phyloP scores from a whole-genome alignment of 1,140 invertebrate genomes.

The Polypedilum vanderplanki region DNA sequence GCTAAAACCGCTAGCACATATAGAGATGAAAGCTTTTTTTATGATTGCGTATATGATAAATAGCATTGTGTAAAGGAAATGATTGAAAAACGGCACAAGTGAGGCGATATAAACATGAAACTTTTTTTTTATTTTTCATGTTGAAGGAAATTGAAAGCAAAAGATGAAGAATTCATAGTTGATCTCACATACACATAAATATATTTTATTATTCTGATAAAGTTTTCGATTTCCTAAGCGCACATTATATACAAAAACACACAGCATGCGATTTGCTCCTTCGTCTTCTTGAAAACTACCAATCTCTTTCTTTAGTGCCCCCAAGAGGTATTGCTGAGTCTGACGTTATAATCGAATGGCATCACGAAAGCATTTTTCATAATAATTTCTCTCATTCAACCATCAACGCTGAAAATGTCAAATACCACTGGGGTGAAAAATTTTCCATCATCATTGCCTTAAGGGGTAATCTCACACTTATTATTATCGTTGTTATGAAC shows the following conservation, averaged over 20 bases:
- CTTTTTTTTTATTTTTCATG: background rate
- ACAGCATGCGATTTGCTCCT: background rate
- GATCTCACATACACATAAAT: background rate
- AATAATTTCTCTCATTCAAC: background rate
- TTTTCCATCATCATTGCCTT: constrained; percentile 8
- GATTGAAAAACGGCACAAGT: constrained; percentile 17
- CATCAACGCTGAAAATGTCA: background rate
- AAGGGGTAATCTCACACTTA: constrained; percentile 1
- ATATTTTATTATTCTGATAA: constrained; percentile 15
- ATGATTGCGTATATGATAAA: background rate
- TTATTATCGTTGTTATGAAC: background rate
- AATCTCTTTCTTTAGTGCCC: background rate
- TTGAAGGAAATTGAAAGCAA: background rate
- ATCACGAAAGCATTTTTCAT: constrained; percentile 23
- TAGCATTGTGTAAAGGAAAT: background rate
- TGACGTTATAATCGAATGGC: constrained; percentile 1
- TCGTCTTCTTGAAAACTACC: background rate
- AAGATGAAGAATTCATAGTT: too few species aligned
- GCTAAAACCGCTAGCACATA: too few species aligned
- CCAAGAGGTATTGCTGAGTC: background rate
- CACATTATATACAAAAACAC: too few species aligned
- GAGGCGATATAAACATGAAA: background rate
- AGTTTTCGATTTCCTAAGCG: background rate
- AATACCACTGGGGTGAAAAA: background rate
- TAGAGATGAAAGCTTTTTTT: too few species aligned